Evolutionary conservation across 2,797 vertebrate species (phyloP).

Genomic region (Erithacus rubecula): DNA sequence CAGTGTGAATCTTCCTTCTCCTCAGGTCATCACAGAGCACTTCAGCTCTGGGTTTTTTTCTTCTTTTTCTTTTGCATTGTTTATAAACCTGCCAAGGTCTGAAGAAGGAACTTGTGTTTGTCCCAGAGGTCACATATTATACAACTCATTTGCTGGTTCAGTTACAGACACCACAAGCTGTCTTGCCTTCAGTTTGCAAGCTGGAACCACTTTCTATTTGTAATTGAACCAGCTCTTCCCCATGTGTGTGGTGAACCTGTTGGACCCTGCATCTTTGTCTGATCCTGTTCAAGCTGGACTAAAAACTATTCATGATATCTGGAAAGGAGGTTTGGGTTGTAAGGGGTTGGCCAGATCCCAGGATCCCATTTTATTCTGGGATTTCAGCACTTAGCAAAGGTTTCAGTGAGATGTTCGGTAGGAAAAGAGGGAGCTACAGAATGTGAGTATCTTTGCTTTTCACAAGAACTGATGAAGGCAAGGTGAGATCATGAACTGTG

Average conservation of each 20-base stretch:
- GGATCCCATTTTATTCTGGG: not conserved
- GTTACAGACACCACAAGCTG: constrained; percentile 21
- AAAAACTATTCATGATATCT: not conserved
- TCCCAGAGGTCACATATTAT: not conserved
- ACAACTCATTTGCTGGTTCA: constrained; percentile 44
- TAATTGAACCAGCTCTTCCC: constrained; percentile 30
- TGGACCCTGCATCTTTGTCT: not conserved
- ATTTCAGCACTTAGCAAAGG: not conserved
- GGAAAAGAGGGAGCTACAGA: not conserved
- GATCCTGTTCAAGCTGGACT: not conserved
- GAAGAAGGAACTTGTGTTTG: not conserved
- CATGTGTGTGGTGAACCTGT: not conserved
- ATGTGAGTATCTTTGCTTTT: not conserved
- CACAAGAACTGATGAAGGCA: not conserved
- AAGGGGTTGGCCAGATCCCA: not conserved
- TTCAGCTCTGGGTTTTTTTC: not conserved
- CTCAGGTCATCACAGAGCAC: not conserved
- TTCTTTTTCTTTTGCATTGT: not conserved
- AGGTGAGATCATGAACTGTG: not conserved
- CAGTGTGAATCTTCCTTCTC: constrained; percentile 26
- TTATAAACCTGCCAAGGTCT: not conserved
- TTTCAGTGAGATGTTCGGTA: not conserved
- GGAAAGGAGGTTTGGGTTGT: not conserved
- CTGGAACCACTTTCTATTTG: constrained; percentile 33
- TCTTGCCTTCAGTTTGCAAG: not conserved